Conservation (phyloP, 1,140 invertebrate genomes). For the Hycleus cichorii region DNA sequence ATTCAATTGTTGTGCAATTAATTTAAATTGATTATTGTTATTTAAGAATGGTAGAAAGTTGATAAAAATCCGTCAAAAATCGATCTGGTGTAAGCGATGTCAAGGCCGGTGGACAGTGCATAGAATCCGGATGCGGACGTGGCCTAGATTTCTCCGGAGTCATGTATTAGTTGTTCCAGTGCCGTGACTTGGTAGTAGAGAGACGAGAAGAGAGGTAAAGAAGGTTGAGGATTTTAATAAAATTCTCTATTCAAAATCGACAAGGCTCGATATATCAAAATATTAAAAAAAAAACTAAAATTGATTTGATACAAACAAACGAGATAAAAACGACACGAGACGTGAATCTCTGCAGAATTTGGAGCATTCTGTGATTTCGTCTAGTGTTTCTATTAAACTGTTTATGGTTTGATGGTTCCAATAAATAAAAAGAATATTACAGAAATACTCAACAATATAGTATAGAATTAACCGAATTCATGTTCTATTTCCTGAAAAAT, state of each 20-base stretch:
- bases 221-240: no score
- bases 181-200: not conserved
- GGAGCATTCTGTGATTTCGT: no score
- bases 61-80: slow-evolving; percentile 18
- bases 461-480: not conserved
- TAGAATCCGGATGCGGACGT: slow-evolving; percentile 16
- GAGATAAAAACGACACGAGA: no score
- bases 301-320: no score
- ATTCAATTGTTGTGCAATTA: not conserved
- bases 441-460: not conserved
- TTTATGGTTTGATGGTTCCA: slow-evolving; percentile 1
- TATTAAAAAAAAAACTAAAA: no score
- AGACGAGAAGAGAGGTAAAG: no score
- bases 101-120: slow-evolving; percentile 17
- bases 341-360: no score
- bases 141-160: slow-evolving; percentile 15
- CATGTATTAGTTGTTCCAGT: slow-evolving; percentile 1
- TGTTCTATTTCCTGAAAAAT: not conserved
- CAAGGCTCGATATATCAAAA: no score
- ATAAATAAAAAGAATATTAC: not conserved
- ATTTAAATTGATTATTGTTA: not conserved
- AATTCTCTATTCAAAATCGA: no score
- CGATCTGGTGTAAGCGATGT: slow-evolving; percentile 8
- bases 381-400: no score
- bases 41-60: slow-evolving; percentile 11